Evolutionary conservation across 2,113 vertebrate genomes (phyloP).

Genomic region (Vidua chalybeata): DNA sequence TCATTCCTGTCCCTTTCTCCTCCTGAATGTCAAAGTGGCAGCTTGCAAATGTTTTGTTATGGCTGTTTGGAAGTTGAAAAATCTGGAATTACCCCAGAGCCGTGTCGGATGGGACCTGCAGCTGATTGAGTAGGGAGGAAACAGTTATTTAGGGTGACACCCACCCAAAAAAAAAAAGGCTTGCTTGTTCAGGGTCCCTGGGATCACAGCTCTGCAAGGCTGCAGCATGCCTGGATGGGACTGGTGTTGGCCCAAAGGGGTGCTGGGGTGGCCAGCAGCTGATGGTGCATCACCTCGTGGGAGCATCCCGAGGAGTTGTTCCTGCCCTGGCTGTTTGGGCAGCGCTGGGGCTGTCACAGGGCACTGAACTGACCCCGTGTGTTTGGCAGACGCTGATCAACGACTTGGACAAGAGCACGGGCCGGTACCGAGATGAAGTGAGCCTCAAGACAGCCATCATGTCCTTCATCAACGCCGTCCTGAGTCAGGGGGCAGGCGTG

Average conservation of each 20-base stretch:
- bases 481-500: constrained; percentile 97
- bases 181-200: background rate
- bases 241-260: background rate
- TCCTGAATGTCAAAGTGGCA: background rate
- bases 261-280: background rate
- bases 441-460: constrained; percentile 98
- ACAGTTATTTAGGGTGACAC: background rate
- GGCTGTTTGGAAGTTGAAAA: background rate
- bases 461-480: constrained; percentile 98
- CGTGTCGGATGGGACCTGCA: background rate
- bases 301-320: background rate
- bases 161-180: too few relatives aligned
- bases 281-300: background rate
- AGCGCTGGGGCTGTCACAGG: background rate
- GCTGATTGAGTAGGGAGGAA: background rate
- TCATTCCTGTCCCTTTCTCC: background rate
- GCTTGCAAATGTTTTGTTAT: background rate
- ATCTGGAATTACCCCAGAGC: background rate
- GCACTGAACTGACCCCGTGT: background rate
- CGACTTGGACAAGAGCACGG: constrained; percentile 94
- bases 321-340: background rate
- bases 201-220: background rate
- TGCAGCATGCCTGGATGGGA: background rate
- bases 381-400: constrained; percentile 89
- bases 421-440: constrained; percentile 96